Base-by-base conservation (phyloP, 2,797 vertebrate species). In the Smutsia temminckii region DNA sequence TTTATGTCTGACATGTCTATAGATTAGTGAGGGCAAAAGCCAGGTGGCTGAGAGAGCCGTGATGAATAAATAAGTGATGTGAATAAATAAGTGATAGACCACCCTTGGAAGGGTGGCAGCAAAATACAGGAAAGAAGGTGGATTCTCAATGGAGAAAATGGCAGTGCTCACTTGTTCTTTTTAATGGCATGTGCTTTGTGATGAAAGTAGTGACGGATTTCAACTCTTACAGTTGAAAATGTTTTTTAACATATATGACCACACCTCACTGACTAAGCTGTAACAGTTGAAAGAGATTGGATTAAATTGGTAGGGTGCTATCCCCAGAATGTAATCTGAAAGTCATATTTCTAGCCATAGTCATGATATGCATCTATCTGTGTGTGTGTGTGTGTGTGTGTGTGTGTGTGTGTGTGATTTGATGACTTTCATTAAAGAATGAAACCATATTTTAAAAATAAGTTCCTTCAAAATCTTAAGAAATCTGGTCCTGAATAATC, bases 391-490 rank as follows among this genome's bases (percentile, higher is more conserved):
- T 78, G 9, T 40, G 27, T 42, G 29, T 59, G 5, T 29, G 18
- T 32, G 13, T 7, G 40, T 18, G 78, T 49, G 1, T 27, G 29
- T 17, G 17, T 23, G 10, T 51, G 10, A 72, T 85, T 79, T 29
- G 4, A 27, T 83, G 18, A 37, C 25, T 90, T 95, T 12, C 74
- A 3, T 74, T 79, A 61, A 89, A 81, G 13, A 75, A 68, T 40
- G 11, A 69, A 94, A 64, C 13, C n/a, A 90, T 59, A 61, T 51
- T 77, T 77, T 71, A 69, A 84, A 92, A 85, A 71, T 90, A 8
- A 78, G 32, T 95, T 88, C 57, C 85, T 92, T 94, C 8, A 85
- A 29, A 6, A 18, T 74, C 85, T 89, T 96, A 61, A 85, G 16
- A 77, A 63, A 63, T 69, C 68, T 85, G 13, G 21, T 51, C 77